Evolutionary conservation across 2,888 invertebrate species (phyloP), one percentile per base, ranked within the genome.

Genomic region (Drosophila vallismaia): DNA sequence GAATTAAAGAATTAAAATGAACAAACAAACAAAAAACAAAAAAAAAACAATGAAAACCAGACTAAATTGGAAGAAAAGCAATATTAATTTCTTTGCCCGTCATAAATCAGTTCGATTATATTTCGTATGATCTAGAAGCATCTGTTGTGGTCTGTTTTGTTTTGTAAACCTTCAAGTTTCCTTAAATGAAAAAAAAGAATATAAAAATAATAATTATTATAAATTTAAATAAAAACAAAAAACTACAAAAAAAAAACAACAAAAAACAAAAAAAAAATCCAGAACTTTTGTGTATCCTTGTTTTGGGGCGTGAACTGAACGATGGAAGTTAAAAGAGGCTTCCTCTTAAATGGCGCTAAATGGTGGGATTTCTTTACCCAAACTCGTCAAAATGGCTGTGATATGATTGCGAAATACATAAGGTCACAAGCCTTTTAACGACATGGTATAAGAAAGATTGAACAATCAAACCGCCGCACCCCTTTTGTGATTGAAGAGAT

Each of bases 371-470:
- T 90, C 90, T 90, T 86, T 87, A 87, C 89, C 89, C 91, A 89
- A 91, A 91, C 91, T 91, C 91, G 91, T 91, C 91, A 91, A 91
- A 91, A 91, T 91, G 91, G 91, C 91, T 91, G 91, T 91, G 91
- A 91, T 91, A 91, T 91, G 91, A 89, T 79, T 81, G 71, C 75
- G 64, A 66, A 42, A 63, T 67, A 89, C 89, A 89, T 85, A 89
- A 85, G 79, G 77, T 86, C 91, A 91, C 91, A 90, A 89, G 71
- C 89, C 89, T 90, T 90, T 91, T 90, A 83, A 90, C 91, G 91
- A 91, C 88, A 88, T 90, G 90, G 90, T 90, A 88, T 87, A 89
- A 90, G 89, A 89, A 89, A 89, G 71, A 66, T 36, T 62, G 14
- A 19, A 19, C 14, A 8, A 26, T 24, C 59, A 44, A 42, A 7